Percentiles rank a stretch among this genome's conserved stretches.
These are phyloP conservation scores for Eupithecia subfuscata DNA, from an alignment of 2,888 invertebrate genomes.

Conservation along the genomic window DNA sequence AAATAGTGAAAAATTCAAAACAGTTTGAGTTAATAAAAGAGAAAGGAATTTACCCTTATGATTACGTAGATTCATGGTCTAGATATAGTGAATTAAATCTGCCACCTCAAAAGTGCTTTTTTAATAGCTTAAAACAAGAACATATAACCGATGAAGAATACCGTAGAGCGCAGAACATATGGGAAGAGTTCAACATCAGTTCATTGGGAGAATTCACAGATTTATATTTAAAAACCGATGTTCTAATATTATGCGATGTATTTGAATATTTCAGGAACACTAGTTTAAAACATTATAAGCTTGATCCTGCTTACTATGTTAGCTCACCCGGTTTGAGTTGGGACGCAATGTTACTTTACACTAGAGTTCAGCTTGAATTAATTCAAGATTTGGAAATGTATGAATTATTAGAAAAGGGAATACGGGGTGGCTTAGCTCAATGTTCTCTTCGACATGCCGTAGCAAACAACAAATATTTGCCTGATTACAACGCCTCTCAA, in stretches of 20 bases:
- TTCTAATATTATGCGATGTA: constrained; percentile 16
- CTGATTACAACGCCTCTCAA: neutral
- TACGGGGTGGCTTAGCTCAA: constrained; percentile 25
- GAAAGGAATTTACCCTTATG: constrained; percentile 11
- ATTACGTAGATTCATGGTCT: constrained; percentile 19
- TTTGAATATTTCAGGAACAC: constrained; percentile 22
- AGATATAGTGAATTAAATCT: constrained; percentile 13
- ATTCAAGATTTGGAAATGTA: constrained; percentile 20
- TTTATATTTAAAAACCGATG: constrained; percentile 25
- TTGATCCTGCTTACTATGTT: constrained; percentile 21
- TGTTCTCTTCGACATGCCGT: constrained; percentile 16
- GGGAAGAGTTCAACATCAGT: constrained; percentile 13
- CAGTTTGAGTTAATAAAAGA: constrained; percentile 1
- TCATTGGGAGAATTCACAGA: constrained; percentile 26
- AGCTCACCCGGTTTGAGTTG: constrained; percentile 22
- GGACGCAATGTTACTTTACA: constrained; percentile 25
- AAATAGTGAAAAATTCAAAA: neutral
- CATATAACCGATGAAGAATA: constrained; percentile 16
- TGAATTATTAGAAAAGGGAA: constrained; percentile 19
- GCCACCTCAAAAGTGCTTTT: constrained; percentile 16
- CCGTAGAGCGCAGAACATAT: constrained; percentile 5
- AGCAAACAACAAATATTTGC: constrained; percentile 15
- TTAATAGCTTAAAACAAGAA: constrained; percentile 15
- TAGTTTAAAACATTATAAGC: constrained; percentile 11
- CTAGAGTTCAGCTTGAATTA: constrained; percentile 13